Evolutionary conservation across 2,113 vertebrate genomes (phyloP), one percentile per base, ranked within the genome.

Genomic region (Nerophis ophidion): DNA sequence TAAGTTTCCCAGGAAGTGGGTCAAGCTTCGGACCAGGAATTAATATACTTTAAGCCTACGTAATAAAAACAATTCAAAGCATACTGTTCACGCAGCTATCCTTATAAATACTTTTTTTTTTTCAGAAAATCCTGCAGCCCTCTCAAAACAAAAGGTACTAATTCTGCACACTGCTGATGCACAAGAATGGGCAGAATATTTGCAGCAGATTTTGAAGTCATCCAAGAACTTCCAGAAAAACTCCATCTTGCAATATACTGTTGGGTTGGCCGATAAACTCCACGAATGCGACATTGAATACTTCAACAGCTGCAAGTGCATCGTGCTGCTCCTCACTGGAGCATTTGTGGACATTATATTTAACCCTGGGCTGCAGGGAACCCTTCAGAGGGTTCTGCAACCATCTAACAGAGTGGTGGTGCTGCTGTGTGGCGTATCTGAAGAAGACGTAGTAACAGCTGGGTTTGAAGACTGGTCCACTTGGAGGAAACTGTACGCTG

Each of bases 171-270:
- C 86, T 0, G 52, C 72, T 0, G 89, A 91, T 48, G 87, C 89
- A 7, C 64, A 80, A 7, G 89, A 91, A 61, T 91, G 90, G 90
- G 90, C 89, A 0, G 17, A 16, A 0, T 91, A 91, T 66, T 63
- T 91, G 53, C 74, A 85, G 65, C 65, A 80, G 19, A 85, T 90
- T 53, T 54, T 91, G 16, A 78, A 68, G 42, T 66, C 67, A 4
- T 87, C 87, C 4, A 35, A 19, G 9, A 62, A 64, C 14, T 81
- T 88, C 53, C 57, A 11, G 11, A 66, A 74, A 56, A 72, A 33
- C 6, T 86, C 87, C 0, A 66, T 90, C 35, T 15, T 70, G 47
- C 72, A 86, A 14, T 74, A 79, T 14, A 36, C 69, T 0, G 40
- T 89, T 2, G 19, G 69, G 61, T 46, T 55, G 0, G 66, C 60